Conservation (phyloP, 2,113 vertebrate species). For the Pavo muticus region DNA sequence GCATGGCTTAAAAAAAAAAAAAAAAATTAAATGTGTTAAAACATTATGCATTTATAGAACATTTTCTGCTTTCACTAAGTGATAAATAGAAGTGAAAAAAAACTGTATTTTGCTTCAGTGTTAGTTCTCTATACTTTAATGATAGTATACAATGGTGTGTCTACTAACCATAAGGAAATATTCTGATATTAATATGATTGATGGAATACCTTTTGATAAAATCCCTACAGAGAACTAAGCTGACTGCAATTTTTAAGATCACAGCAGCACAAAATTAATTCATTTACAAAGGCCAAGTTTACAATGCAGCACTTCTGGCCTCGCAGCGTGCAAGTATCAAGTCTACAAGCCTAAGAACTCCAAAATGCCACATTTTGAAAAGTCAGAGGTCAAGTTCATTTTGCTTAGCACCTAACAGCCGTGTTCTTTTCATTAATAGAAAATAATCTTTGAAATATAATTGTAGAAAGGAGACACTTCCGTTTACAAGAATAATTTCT, state of each 20-base stretch:
- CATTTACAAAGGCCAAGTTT: not conserved
- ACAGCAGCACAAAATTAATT: not conserved
- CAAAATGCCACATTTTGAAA: not conserved
- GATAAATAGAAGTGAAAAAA: slow-evolving; percentile 6
- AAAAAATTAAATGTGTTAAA: slow-evolving; percentile 73
- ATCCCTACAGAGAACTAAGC: not conserved
- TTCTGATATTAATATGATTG: not conserved
- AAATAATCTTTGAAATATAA: not conserved
- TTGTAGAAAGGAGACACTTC: not conserved
- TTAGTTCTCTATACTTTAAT: not conserved
- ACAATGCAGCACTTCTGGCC: not conserved
- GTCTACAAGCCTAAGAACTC: not conserved
- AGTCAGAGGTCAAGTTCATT: not conserved
- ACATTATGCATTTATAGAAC: slow-evolving; percentile 30
- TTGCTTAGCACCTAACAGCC: not conserved
- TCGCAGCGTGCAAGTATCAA: not conserved
- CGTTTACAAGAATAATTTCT: not conserved
- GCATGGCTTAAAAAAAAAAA: slow-evolving; percentile 87
- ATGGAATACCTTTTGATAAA: not conserved
- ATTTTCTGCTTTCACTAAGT: not conserved
- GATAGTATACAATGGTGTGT: not conserved
- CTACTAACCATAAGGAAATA: not conserved
- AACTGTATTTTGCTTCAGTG: not conserved
- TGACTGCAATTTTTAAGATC: not conserved
- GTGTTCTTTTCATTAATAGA: not conserved